Percentiles rank a stretch among this genome's conserved stretches.
phyloP scores from a whole-genome alignment of 2,113 vertebrate species.

The Pachypanchax playfairii region DNA sequence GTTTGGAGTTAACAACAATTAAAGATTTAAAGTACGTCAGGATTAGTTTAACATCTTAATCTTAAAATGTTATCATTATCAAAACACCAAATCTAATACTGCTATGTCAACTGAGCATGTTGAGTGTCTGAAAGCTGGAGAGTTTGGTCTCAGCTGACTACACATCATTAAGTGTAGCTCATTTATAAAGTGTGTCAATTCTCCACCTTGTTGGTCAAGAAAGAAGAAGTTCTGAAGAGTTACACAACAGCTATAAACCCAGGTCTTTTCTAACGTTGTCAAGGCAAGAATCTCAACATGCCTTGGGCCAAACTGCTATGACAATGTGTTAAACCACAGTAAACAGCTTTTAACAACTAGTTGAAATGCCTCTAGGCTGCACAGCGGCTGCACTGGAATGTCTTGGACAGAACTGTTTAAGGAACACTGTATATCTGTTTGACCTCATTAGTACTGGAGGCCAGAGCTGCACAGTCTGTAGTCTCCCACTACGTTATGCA shows the following conservation, averaged over 20 bases:
- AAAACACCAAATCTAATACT: no score
- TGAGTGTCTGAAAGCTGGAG: no score
- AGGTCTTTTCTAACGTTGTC: slow-evolving; percentile 4
- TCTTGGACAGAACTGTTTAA: slow-evolving; percentile 48
- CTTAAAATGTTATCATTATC: no score
- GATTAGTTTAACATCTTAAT: no score
- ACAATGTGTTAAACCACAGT: slow-evolving; percentile 36
- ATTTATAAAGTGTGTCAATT: slow-evolving; percentile 8
- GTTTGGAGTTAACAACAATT: no score
- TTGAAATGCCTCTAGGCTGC: slow-evolving; percentile 36
- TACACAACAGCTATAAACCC: slow-evolving; percentile 28
- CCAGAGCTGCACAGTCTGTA: slow-evolving; percentile 29
- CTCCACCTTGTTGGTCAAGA: slow-evolving; percentile 12
- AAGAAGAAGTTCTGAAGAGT: slow-evolving; percentile 22
- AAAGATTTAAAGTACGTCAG: no score
- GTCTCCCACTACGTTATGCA: slow-evolving; percentile 40
- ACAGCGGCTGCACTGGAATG: slow-evolving; percentile 43
- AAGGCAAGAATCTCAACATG: slow-evolving; percentile 27
- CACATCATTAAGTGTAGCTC: no score
- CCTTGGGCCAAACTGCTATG: slow-evolving; percentile 31
- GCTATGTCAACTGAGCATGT: no score
- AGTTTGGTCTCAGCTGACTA: no score
- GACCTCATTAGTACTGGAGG: slow-evolving; percentile 65
- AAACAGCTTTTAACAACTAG: slow-evolving; percentile 32
- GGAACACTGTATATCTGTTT: slow-evolving; percentile 53